Base-by-base conservation (phyloP, 2,113 vertebrate species). In the Hippocampus abdominalis region DNA sequence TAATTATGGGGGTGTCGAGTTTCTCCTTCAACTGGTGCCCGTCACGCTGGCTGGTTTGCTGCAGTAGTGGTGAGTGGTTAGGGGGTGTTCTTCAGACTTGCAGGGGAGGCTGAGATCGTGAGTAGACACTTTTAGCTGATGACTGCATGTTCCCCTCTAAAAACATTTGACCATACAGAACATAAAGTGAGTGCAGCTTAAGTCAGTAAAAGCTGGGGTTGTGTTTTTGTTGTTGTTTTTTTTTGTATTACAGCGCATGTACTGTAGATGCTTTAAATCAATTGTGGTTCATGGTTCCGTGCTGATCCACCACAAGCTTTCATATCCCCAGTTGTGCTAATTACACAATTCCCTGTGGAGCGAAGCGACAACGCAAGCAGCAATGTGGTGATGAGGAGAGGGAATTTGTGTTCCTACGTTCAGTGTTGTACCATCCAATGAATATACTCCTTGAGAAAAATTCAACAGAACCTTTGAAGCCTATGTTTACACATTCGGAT, bases 91-190 rank as follows among this genome's bases (percentile, higher is more conserved):
- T 71, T 66, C 49, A 56, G 57, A 64, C 36, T 8, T 68, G 65
- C 59, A 73, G 68, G 6, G 68, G 11, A 69, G 25, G 40, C 46
- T 56, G 39, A 64, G 29, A 36, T 76, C 66, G 60, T 66, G 72
- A 81, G 59, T 73, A 57, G 61, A 64, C 71, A 67, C 36, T 78
- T 81, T 81, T 62, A 76, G 49, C 70, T 87, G 79, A 77, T 78
- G 82, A 84, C 66, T 54, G n/a, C 60, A 71, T 61, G 27, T 54
- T n/a, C 64, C 59, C 21, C 23, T 60, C 32, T 64, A 48, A 64
- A 64, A 64, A 42, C n/a, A 18, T 64, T 8, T 25, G 63, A 44
- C 12, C 36, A 25, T 25, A 46, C 42, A 4, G 23, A 46, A 46
- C 9, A 64, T 9, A 27, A 46, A 25, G 23, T 27, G 40, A 23